Conservation (phyloP, 1,140 invertebrate species). For the Drosophila pachea region DNA sequence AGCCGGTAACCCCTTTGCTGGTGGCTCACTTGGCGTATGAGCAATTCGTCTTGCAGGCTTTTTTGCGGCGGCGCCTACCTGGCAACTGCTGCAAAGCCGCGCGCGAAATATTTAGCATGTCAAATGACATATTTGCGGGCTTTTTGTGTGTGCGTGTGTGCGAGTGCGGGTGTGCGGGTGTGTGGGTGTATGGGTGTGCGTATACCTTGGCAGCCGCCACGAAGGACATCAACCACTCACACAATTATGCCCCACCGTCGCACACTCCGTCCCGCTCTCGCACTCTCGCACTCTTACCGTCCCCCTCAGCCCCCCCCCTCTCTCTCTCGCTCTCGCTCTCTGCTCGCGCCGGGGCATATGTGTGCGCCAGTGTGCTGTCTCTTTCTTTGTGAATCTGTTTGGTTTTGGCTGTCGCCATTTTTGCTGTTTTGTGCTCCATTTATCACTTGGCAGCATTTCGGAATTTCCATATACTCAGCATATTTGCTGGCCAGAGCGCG, state of each 20-base stretch:
- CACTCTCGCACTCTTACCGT: too few species aligned
- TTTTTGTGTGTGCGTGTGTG: conserved; percentile 10
- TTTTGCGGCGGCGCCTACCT: conserved; percentile 41
- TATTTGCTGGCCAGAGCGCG: conserved; percentile 51
- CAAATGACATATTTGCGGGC: conserved; percentile 73
- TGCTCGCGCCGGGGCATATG: conserved; percentile 25
- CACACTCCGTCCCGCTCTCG: background rate
- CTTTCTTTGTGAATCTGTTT: conserved; percentile 18
- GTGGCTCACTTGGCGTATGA: conserved; percentile 29
- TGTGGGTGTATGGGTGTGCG: background rate
- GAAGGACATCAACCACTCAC: conserved; percentile 28
- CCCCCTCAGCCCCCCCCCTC: background rate
- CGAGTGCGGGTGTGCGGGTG: too few species aligned
- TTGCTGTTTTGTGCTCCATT: conserved; percentile 69
- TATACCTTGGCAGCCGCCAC: conserved; percentile 24
- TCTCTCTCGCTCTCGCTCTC: background rate
- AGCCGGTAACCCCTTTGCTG: background rate
- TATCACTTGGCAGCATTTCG: conserved; percentile 53
- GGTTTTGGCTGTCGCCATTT: conserved; percentile 56
- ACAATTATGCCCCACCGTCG: background rate
- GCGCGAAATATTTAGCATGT: conserved; percentile 74
- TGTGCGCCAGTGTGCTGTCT: conserved; percentile 31
- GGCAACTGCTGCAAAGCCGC: conserved; percentile 33
- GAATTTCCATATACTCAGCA: conserved; percentile 75
- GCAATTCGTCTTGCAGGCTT: conserved; percentile 21